Evolutionary conservation across 2,888 invertebrate species (phyloP).

Genomic region (Nephrotoma appendiculata): DNA sequence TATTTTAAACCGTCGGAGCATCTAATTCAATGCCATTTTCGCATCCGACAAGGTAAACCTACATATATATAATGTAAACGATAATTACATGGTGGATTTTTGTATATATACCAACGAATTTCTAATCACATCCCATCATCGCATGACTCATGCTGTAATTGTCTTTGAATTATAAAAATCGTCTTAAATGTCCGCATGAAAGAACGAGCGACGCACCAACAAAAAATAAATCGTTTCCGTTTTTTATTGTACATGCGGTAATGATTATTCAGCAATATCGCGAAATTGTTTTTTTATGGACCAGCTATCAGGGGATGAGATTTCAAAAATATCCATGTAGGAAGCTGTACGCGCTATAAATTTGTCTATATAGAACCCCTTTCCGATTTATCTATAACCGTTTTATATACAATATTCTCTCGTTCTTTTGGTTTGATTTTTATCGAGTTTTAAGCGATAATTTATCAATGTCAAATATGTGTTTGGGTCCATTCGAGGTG

Average conservation of each 20-base stretch:
- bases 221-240: background rate
- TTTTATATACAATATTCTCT: background rate
- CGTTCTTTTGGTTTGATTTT: background rate
- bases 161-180: background rate
- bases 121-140: background rate
- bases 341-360: background rate
- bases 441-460: background rate
- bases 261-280: background rate
- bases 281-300: background rate
- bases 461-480: background rate
- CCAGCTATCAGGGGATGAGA: background rate
- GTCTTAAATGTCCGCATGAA: background rate
- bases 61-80: background rate
- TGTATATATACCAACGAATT: background rate
- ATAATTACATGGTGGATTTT: background rate
- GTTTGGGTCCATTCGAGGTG: background rate
- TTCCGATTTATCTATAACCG: background rate
- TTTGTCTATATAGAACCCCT: background rate
- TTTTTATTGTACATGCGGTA: background rate
- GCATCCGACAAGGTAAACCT: background rate
- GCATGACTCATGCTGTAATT: background rate
- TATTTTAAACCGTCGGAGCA: too few relatives aligned
- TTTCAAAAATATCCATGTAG: background rate
- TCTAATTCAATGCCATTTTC: background rate
- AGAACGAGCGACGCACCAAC: background rate